Conservation (phyloP, 2,888 invertebrate genomes). For the Pardosa pseudoannulata region DNA sequence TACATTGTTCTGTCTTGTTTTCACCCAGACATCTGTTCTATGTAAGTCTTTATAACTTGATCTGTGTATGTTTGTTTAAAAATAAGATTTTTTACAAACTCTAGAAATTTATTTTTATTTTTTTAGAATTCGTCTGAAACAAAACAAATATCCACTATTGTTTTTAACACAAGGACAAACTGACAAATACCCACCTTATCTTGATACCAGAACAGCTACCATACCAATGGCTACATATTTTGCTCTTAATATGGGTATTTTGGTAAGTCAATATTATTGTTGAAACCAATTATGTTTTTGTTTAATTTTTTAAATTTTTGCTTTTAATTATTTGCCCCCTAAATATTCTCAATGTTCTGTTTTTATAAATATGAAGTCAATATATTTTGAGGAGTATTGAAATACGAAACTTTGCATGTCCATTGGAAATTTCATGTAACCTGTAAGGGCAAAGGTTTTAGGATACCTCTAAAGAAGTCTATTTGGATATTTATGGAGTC, state of each 20-base stretch:
- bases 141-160: conserved; percentile 97
- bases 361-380: no score
- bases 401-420: no score
- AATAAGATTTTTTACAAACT: no score
- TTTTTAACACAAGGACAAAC: conserved; percentile 91
- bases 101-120: background rate
- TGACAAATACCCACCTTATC: conserved; percentile 86
- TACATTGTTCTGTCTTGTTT: conserved; percentile 96
- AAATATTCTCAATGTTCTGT: no score
- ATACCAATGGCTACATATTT: conserved; percentile 89
- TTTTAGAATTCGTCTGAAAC: conserved; percentile 87
- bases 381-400: no score
- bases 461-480: no score
- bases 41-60: conserved; percentile 80
- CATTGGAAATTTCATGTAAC: no score
- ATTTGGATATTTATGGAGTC: no score
- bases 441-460: no score
- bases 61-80: background rate
- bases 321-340: no score
- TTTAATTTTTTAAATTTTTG: no score
- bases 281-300: no score
- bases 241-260: conserved; percentile 87
- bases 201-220: conserved; percentile 88
- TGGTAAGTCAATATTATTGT: conserved; percentile 81
- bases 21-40: conserved; percentile 95